Evolutionary conservation across 2,797 vertebrate genomes (phyloP).

Genomic region (Acipenser ruthenus): DNA sequence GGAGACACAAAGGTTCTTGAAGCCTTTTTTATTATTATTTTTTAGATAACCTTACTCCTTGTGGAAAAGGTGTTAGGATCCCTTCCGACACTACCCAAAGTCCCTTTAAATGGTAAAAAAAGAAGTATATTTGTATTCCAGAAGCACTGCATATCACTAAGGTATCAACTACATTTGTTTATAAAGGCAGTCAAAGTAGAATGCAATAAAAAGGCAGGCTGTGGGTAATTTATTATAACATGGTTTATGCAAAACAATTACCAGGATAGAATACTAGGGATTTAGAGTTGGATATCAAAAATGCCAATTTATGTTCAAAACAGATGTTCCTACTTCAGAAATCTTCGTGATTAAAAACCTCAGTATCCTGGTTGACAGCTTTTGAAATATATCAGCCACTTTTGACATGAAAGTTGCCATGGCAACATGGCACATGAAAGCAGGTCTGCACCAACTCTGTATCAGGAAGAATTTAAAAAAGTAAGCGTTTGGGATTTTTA

Average conservation of each 20-base stretch:
- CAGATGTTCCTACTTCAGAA: slow-evolving; percentile 1
- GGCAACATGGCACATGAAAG: neutral
- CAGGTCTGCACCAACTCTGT: neutral
- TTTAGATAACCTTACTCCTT: no score
- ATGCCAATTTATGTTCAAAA: slow-evolving; percentile 10
- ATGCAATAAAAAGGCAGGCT: no score
- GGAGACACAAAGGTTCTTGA: no score
- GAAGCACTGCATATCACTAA: no score
- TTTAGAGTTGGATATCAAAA: neutral
- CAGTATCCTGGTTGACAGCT: slow-evolving; percentile 58
- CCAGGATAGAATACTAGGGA: neutral
- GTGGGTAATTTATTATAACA: no score
- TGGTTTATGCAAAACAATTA: neutral
- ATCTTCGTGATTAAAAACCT: slow-evolving; percentile 61
- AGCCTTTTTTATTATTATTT: no score
- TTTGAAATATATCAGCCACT: slow-evolving; percentile 44
- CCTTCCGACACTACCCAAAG: no score
- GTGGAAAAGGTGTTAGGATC: no score
- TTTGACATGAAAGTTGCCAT: slow-evolving; percentile 5
- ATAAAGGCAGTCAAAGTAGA: no score
- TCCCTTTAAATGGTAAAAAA: no score
- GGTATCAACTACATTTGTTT: no score
- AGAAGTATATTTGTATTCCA: no score
- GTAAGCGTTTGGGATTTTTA: slow-evolving; percentile 3
- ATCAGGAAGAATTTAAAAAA: slow-evolving; percentile 7